A percentile compares a stretch with the other conserved stretches of the same genome.
Conservation (phyloP, 1,140 invertebrate genomes). For the Vanessa tameamea region DNA sequence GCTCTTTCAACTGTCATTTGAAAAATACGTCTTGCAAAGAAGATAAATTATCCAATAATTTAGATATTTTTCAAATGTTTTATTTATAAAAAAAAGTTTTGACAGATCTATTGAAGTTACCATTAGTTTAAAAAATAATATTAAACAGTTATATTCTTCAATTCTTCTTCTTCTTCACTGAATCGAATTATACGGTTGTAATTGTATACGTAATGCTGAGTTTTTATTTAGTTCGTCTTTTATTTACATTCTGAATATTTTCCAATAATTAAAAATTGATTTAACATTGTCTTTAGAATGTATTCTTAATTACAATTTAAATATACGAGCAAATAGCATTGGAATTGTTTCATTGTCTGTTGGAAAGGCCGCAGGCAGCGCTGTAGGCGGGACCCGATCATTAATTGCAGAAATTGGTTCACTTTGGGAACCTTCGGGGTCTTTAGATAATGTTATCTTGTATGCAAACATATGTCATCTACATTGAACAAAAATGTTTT, state of each 20-base stretch:
- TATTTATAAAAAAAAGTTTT: no score
- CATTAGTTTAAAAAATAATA: no score
- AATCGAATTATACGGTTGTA: no score
- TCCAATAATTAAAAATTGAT: not conserved
- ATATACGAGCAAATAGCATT: not conserved
- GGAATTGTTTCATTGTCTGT: not conserved
- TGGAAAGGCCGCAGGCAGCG: not conserved
- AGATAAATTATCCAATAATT: no score
- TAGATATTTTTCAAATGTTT: no score
- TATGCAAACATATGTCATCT: conserved; percentile 10
- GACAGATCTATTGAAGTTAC: no score
- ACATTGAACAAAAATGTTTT: not conserved
- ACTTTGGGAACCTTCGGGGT: not conserved
- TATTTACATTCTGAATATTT: not conserved
- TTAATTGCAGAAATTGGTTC: conserved; percentile 17
- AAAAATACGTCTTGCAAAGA: no score
- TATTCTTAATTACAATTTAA: not conserved
- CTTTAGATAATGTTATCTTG: conserved; percentile 23
- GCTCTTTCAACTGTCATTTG: no score
- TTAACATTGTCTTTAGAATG: not conserved
- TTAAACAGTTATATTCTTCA: no score
- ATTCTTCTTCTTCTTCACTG: no score
- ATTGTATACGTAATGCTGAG: not conserved
- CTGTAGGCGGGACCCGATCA: not conserved
- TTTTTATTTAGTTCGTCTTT: not conserved